Conservation (phyloP, 1,140 invertebrate species). For the Solenopsis fugax region DNA sequence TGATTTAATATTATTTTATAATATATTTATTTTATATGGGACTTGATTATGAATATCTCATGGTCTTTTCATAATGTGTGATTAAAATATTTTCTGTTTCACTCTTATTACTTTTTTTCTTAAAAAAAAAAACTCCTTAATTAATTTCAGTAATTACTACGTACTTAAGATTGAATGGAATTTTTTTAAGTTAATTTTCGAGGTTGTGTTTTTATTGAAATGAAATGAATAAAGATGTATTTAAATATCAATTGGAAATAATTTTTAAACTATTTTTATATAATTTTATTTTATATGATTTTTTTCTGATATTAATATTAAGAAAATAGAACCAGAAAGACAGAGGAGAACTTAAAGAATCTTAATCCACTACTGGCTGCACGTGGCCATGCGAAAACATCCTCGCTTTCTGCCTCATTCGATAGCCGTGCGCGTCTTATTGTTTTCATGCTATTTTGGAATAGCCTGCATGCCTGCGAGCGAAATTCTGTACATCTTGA, state of each 20-base stretch:
- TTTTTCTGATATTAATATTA: neutral
- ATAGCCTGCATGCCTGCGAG: constrained; percentile 12
- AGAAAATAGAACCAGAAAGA: constrained; percentile 1
- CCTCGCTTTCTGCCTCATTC: neutral
- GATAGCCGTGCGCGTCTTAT: constrained; percentile 35
- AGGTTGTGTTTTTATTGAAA: neutral
- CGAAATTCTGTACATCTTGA: constrained; percentile 21
- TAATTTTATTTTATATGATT: neutral
- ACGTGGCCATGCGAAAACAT: constrained; percentile 30
- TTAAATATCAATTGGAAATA: neutral
- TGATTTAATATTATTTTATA: neutral
- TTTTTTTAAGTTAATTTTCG: neutral
- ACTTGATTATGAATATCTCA: neutral
- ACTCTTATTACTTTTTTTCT: neutral
- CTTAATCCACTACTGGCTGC: constrained; percentile 56
- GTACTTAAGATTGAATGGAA: neutral
- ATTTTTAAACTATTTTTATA: neutral
- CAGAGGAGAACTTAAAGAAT: constrained; percentile 4
- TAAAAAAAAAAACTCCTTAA: neutral
- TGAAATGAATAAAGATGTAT: neutral
- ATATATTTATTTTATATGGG: constrained; percentile 6
- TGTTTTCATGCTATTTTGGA: constrained; percentile 58
- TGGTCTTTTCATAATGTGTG: neutral
- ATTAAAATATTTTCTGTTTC: neutral
- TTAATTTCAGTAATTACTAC: neutral